Evolutionary conservation across 1,140 invertebrate genomes (phyloP).

Genomic region (Drosophila malerkotliana): DNA sequence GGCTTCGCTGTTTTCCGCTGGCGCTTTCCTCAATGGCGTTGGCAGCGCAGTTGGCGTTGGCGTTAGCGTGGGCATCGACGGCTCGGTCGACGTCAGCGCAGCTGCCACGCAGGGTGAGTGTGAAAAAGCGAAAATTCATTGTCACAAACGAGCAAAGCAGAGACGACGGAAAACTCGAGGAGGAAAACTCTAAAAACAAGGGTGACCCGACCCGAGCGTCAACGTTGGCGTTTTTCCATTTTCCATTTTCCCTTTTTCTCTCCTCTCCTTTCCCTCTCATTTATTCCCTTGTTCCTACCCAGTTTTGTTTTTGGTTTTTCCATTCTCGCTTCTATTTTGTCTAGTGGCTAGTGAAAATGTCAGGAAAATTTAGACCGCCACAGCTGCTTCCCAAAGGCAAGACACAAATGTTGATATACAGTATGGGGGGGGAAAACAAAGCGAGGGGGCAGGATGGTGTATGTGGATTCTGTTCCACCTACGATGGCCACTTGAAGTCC

Average conservation of each 20-base stretch:
- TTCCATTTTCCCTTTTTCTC: not conserved
- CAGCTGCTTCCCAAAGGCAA: conserved; percentile 35
- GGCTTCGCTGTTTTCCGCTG: not conserved
- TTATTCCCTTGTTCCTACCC: not conserved
- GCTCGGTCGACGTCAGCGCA: conserved; percentile 3
- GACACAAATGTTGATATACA: conserved; percentile 11
- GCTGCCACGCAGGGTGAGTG: conserved; percentile 25
- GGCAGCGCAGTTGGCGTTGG: conserved; percentile 1
- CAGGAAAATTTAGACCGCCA: conserved; percentile 37
- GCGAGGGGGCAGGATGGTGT: not conserved
- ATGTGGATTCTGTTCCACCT: conserved; percentile 1
- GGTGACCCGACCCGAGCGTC: conserved; percentile 17
- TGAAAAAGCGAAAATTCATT: conserved; percentile 59
- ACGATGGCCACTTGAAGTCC: conserved; percentile 21
- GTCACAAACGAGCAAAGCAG: conserved; percentile 25
- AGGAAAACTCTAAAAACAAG: conserved; percentile 46
- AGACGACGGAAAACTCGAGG: conserved; percentile 42
- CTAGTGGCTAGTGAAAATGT: conserved; percentile 36
- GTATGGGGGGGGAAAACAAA: conserved; percentile 11
- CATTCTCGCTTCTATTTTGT: conserved; percentile 1
- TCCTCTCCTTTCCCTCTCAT: not conserved
- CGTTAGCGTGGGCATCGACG: conserved; percentile 8
- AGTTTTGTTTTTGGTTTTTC: not conserved
- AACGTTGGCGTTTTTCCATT: conserved; percentile 7
- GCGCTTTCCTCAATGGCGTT: not conserved